A percentile compares a stretch with the other conserved stretches of the same genome.
phyloP scores from a whole-genome alignment of 2,113 vertebrate genomes.

The Solea solea region DNA sequence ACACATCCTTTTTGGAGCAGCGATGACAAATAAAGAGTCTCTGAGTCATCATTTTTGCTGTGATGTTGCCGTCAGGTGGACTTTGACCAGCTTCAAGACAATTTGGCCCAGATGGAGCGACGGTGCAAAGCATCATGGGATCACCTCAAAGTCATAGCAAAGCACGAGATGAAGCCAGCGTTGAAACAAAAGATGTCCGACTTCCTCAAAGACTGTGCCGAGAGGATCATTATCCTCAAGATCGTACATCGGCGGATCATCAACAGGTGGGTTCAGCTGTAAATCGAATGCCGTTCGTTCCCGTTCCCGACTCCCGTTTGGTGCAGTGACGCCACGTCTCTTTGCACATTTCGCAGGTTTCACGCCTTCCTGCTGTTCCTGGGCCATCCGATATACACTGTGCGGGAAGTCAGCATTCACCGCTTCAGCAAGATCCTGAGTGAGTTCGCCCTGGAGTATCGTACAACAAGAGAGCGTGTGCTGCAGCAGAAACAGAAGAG shows the following conservation, averaged over 20 bases:
- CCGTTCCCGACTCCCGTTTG: no score
- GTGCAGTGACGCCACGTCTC: conserved; percentile 12
- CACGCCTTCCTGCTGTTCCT: conserved; percentile 96
- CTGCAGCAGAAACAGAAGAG: conserved; percentile 97
- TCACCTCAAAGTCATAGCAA: conserved; percentile 96
- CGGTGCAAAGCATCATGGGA: conserved; percentile 98
- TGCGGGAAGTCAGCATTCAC: conserved; percentile 94
- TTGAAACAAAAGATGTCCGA: conserved; percentile 97
- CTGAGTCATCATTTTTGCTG: neutral
- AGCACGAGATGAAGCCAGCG: conserved; percentile 94
- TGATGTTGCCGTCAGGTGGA: conserved; percentile 86
- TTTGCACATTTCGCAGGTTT: conserved; percentile 83
- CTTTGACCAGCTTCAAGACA: conserved; percentile 98
- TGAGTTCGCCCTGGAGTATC: conserved; percentile 97
- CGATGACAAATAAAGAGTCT: neutral
- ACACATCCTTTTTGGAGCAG: neutral
- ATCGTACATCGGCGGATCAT: conserved; percentile 96
- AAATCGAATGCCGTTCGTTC: neutral
- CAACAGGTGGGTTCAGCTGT: conserved; percentile 84
- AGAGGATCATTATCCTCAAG: conserved; percentile 97
- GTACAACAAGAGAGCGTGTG: conserved; percentile 94
- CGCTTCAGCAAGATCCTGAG: conserved; percentile 96
- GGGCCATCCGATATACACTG: conserved; percentile 90
- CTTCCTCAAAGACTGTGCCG: conserved; percentile 96
- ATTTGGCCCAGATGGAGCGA: conserved; percentile 94